A percentile compares a stretch with the other conserved stretches of the same genome.
These are phyloP conservation scores for Mus spretus DNA, from an alignment of 2,797 vertebrate species.

Conservation along the genomic window DNA sequence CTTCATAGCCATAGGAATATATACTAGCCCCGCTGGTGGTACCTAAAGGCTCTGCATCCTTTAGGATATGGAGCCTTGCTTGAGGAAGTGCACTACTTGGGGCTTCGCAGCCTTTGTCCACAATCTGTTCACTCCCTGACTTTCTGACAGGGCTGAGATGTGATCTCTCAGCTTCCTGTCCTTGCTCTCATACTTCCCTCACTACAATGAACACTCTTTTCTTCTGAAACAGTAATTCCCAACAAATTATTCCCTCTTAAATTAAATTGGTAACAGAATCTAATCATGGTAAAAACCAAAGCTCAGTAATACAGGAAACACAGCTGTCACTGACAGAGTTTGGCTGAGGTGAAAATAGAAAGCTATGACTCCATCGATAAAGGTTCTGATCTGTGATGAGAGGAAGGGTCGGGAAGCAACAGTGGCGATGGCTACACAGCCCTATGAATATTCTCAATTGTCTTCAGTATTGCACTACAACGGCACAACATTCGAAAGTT, in stretches of 20 bases:
- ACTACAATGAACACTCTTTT: no score
- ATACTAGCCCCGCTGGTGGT: no score
- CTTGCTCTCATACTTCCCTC: background rate
- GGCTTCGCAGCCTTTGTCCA: background rate
- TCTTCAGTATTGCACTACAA: background rate
- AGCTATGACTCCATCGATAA: background rate
- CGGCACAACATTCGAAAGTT: background rate
- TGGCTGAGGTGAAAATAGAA: background rate
- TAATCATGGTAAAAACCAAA: background rate
- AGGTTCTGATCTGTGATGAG: background rate
- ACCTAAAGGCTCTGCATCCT: background rate
- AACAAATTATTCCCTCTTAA: background rate
- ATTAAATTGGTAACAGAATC: background rate
- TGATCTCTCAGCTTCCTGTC: background rate
- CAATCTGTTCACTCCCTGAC: no score
- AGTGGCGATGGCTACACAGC: background rate
- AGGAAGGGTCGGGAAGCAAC: no score
- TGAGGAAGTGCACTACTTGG: background rate
- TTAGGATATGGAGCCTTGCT: no score
- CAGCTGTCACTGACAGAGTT: background rate
- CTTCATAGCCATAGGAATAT: background rate
- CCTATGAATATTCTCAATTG: background rate
- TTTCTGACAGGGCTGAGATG: background rate
- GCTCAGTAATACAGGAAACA: background rate
- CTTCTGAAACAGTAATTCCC: background rate